Evolutionary conservation across 2,113 vertebrate species (phyloP).

Genomic region (Hemicordylus capensis): DNA sequence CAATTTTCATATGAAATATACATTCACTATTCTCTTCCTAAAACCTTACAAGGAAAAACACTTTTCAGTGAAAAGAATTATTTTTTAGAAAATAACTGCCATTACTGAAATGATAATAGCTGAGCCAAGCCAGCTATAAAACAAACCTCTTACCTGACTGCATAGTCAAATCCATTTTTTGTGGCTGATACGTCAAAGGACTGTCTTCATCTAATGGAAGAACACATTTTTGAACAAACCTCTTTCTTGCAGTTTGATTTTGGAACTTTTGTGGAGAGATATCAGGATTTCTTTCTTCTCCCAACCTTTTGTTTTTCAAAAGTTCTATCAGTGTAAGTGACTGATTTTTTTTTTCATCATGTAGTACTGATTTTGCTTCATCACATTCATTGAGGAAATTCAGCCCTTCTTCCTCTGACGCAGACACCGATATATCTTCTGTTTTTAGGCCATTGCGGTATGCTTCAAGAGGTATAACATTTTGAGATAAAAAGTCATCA

Average conservation of each 20-base stretch:
- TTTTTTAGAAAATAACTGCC: slow-evolving; percentile 27
- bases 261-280: slow-evolving; percentile 80
- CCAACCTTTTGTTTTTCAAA: slow-evolving; percentile 84
- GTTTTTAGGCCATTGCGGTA: slow-evolving; percentile 86
- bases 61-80: slow-evolving; percentile 56
- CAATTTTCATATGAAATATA: slow-evolving; percentile 56
- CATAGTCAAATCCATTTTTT: slow-evolving; percentile 86
- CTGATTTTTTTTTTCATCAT: slow-evolving; percentile 78
- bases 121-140: slow-evolving; percentile 57
- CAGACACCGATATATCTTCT: slow-evolving; percentile 80
- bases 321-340: slow-evolving; percentile 90
- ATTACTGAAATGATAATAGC: slow-evolving; percentile 14
- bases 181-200: slow-evolving; percentile 81
- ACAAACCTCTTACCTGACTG: slow-evolving; percentile 82
- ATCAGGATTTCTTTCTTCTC: slow-evolving; percentile 81
- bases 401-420: slow-evolving; percentile 78
- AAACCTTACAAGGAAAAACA: slow-evolving; percentile 61
- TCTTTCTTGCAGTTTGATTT: slow-evolving; percentile 83
- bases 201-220: slow-evolving; percentile 84
- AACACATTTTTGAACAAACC: slow-evolving; percentile 85
- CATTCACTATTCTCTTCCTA: slow-evolving; percentile 41
- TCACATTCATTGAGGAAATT: slow-evolving; percentile 78
- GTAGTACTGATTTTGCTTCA: slow-evolving; percentile 79
- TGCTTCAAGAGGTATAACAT: slow-evolving; percentile 84
- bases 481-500: slow-evolving; percentile 83